phyloP scores from a whole-genome alignment of 1,140 invertebrate genomes.

The Steinernema khuongi region DNA sequence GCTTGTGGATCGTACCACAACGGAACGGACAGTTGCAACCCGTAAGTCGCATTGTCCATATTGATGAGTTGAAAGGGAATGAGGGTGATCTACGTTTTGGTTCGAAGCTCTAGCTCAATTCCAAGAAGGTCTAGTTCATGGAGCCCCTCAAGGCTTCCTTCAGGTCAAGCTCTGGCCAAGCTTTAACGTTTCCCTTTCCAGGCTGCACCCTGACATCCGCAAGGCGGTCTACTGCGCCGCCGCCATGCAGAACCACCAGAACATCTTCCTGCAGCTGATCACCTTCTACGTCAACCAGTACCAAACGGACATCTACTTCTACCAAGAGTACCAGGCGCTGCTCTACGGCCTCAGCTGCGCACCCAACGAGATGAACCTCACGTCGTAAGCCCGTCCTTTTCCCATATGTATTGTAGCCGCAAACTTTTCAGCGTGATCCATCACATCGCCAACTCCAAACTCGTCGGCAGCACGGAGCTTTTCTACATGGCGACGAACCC shows the following conservation, averaged over 20 bases:
- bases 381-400: neutral
- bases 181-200: neutral
- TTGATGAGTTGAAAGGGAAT: too few relatives aligned
- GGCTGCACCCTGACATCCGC: conserved; percentile 22
- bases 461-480: conserved; percentile 18
- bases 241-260: conserved; percentile 15
- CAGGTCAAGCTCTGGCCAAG: neutral
- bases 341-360: conserved; percentile 31
- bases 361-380: conserved; percentile 12
- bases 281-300: conserved; percentile 22
- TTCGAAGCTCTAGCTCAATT: too few relatives aligned
- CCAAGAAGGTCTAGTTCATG: too few relatives aligned
- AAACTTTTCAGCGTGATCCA: conserved; percentile 21
- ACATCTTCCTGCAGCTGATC: conserved; percentile 24
- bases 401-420: neutral
- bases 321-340: conserved; percentile 31
- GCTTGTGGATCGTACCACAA: conserved; percentile 20
- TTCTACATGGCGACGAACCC: conserved; percentile 23
- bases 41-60: conserved; percentile 17
- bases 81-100: too few relatives aligned
- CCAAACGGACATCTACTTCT: conserved; percentile 30
- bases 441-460: conserved; percentile 19
- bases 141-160: too few relatives aligned
- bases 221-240: conserved; percentile 31
- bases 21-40: conserved; percentile 34